Base-by-base conservation (phyloP, 2,888 invertebrate species). In the Stictocephala bisonia region DNA sequence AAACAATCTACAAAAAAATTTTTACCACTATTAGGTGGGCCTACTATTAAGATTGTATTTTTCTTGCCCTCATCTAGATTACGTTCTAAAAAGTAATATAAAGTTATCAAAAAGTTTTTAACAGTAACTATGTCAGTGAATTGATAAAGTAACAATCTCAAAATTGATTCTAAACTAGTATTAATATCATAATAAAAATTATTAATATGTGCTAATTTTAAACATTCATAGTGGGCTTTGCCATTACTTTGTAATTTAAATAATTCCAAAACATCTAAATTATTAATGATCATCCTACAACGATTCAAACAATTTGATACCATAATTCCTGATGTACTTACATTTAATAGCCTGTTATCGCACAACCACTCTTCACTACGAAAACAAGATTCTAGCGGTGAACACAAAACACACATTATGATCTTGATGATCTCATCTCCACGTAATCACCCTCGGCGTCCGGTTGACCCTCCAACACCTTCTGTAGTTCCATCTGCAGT, bases 1-100 rank as follows among this genome's bases (percentile, higher is more conserved):
- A 70, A 11, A 56, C 40, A 53, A 27, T 70, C 70, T 18, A 51
- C 15, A 24, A 56, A 70, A 41, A 51, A 70, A n/a, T 70, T 70
- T 41, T 70, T 70, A 9, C 56, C 70, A 24, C 56, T 31, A 24
- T 70, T 70, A 24, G 53, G 22, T 2, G 51, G 50, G 9, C 68
- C 48, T 3, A 40, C 27, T 3, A 68, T n/a, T 13, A 68, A 27
- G 2, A 68, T 22, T 13, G 26, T 29, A 50, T 68, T 68, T 20
- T 29, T 68, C 15, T 68, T 68, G 0, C 68, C 68, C 18, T 56
- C 56, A 29, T 56, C 56, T 15, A 56, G 22, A 26, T 31, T 27
- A 15, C 27, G 27, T 26, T 56, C 56, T 29, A 56, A 9, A 56
- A 56, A 56, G 18, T 56, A 18, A 7, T 9, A 56, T 2, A 56